phyloP scores from a whole-genome alignment of 1,140 invertebrate species.

The Liolophura sinensis region DNA sequence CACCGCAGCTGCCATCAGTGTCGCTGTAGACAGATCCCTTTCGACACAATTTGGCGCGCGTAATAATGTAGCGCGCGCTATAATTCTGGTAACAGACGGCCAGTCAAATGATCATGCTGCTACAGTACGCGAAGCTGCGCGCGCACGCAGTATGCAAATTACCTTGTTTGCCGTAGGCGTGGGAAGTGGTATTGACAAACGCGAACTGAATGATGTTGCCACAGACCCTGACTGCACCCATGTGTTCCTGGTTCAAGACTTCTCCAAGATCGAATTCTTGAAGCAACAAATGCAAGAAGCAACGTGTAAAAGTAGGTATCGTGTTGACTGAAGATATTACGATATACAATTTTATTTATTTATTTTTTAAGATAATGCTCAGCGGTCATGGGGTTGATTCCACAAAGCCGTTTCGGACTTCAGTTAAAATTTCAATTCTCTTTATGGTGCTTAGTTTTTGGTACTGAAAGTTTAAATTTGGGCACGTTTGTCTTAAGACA shows the following conservation, averaged over 20 bases:
- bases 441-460: too few relatives aligned
- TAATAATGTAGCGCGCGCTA: slow-evolving; percentile 3
- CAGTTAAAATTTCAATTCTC: too few relatives aligned
- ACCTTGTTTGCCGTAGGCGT: slow-evolving; percentile 24
- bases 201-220: slow-evolving; percentile 27
- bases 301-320: too few relatives aligned
- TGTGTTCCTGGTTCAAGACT: slow-evolving; percentile 30
- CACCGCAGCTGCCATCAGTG: slow-evolving; percentile 18
- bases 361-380: too few relatives aligned
- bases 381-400: too few relatives aligned
- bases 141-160: slow-evolving; percentile 18
- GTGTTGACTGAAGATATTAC: too few relatives aligned
- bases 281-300: too few relatives aligned
- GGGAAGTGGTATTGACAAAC: slow-evolving; percentile 3
- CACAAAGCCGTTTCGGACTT: too few relatives aligned
- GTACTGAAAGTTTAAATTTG: too few relatives aligned
- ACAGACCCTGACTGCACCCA: slow-evolving; percentile 40
- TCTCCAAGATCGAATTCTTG: slow-evolving; percentile 25
- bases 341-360: too few relatives aligned
- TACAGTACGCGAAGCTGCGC: slow-evolving; percentile 23
- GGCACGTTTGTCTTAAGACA: too few relatives aligned
- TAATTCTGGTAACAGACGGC: slow-evolving; percentile 32
- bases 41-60: slow-evolving; percentile 21
- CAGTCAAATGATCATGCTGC: slow-evolving; percentile 23
- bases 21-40: slow-evolving; percentile 17